Percentiles rank a stretch among this genome's conserved stretches.
Evolutionary conservation across 2,797 vertebrate genomes (phyloP).

Genomic region (Garrulus glandarius): DNA sequence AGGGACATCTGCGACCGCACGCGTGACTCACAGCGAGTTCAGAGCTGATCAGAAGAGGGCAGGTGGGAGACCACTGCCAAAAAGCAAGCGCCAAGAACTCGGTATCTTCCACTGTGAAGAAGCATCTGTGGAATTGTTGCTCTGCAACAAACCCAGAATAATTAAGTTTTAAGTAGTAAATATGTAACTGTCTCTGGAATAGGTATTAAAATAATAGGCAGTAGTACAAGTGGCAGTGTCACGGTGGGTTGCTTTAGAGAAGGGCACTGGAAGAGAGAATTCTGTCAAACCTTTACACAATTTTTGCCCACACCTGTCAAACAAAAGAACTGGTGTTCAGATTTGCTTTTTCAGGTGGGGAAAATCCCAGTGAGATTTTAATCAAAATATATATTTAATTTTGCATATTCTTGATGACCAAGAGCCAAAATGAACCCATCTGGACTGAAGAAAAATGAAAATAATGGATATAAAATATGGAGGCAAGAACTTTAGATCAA

Average conservation of each 20-base stretch:
- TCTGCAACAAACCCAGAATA: conserved; percentile 39
- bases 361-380: neutral
- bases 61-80: conserved; percentile 90
- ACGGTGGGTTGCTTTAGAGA: neutral
- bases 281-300: neutral
- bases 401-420: neutral
- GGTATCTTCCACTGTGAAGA: conserved; percentile 87
- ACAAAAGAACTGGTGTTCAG: neutral
- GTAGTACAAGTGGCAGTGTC: neutral
- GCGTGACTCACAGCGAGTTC: neutral
- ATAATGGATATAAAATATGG: neutral
- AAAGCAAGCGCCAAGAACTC: conserved; percentile 90
- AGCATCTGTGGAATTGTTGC: conserved; percentile 1
- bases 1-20: neutral
- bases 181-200: neutral
- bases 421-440: neutral
- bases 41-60: conserved; percentile 83
- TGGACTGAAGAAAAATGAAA: neutral
- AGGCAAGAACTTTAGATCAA: neutral
- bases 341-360: neutral
- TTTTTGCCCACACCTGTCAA: neutral
- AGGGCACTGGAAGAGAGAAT: neutral
- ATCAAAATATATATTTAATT: neutral
- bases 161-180: neutral
- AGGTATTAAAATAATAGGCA: neutral